Percentiles rank a stretch among this genome's conserved stretches.
Conservation (phyloP, 2,113 vertebrate species). For the Lasiurus cinereus region DNA sequence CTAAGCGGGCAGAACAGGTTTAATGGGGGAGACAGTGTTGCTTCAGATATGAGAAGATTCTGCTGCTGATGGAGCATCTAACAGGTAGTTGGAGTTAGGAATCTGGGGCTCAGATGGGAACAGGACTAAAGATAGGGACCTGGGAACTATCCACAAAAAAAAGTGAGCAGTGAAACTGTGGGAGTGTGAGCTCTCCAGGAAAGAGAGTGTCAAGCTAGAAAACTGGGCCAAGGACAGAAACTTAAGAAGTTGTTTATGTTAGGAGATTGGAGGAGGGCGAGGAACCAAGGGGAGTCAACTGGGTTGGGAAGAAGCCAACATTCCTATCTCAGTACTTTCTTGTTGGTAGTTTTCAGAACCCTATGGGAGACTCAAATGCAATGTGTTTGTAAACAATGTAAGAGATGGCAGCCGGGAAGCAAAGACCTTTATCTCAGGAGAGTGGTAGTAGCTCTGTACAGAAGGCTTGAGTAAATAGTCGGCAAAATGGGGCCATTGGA, state of each 20-base stretch:
- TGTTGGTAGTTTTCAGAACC: conserved; percentile 15
- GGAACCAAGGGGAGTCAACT: neutral
- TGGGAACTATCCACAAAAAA: neutral
- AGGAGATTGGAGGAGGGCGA: neutral
- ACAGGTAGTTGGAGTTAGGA: neutral
- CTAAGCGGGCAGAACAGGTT: conserved; percentile 19
- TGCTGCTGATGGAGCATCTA: neutral
- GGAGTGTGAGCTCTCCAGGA: neutral
- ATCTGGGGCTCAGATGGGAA: neutral
- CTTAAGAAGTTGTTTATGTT: neutral
- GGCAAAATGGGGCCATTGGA: neutral
- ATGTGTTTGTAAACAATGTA: neutral
- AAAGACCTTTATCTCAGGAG: neutral
- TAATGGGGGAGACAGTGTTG: neutral
- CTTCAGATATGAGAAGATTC: conserved; percentile 35
- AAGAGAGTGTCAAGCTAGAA: neutral
- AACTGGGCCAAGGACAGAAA: neutral
- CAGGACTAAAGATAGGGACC: neutral
- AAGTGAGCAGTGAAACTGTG: neutral
- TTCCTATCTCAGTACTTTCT: neutral
- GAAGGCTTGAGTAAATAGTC: neutral
- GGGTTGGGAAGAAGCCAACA: neutral
- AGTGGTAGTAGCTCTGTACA: neutral
- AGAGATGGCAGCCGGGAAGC: neutral
- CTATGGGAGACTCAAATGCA: conserved; percentile 5